Evolutionary conservation across 2,888 invertebrate genomes (phyloP).

Genomic region (Gymnoscelis rufifasciata): DNA sequence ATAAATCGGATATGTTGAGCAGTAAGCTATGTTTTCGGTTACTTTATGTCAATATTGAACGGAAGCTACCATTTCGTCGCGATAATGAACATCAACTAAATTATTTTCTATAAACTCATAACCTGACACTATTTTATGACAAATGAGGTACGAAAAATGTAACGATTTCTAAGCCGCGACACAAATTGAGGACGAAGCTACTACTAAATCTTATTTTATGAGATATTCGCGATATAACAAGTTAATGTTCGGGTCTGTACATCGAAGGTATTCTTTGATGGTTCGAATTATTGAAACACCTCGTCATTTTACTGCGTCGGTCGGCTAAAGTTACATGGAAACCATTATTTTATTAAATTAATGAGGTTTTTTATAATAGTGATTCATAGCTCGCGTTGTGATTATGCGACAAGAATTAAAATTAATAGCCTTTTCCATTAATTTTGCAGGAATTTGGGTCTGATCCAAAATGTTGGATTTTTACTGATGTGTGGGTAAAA

Average conservation of each 20-base stretch:
- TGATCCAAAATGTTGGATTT: conserved; percentile 20
- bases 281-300: conserved; percentile 45
- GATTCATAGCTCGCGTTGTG: conserved; percentile 20
- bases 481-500: conserved; percentile 13
- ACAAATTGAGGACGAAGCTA: conserved; percentile 60
- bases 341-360: conserved; percentile 47
- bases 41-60: conserved; percentile 5
- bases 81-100: conserved; percentile 16
- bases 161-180: conserved; percentile 62
- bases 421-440: conserved; percentile 31
- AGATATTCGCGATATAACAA: conserved; percentile 62
- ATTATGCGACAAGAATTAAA: conserved; percentile 25
- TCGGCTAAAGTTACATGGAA: conserved; percentile 17
- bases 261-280: conserved; percentile 54
- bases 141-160: conserved; percentile 65
- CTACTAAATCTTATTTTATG: conserved; percentile 63
- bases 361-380: conserved; percentile 30
- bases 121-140: conserved; percentile 56
- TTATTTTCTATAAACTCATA: conserved; percentile 18
- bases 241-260: conserved; percentile 67
- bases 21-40: no score
- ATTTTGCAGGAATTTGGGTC: conserved; percentile 30
- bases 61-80: conserved; percentile 14
- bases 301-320: conserved; percentile 35
- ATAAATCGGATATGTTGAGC: no score